Evolutionary conservation across 2,113 vertebrate species (phyloP).

Genomic region (Ptilonorhynchus violaceus): DNA sequence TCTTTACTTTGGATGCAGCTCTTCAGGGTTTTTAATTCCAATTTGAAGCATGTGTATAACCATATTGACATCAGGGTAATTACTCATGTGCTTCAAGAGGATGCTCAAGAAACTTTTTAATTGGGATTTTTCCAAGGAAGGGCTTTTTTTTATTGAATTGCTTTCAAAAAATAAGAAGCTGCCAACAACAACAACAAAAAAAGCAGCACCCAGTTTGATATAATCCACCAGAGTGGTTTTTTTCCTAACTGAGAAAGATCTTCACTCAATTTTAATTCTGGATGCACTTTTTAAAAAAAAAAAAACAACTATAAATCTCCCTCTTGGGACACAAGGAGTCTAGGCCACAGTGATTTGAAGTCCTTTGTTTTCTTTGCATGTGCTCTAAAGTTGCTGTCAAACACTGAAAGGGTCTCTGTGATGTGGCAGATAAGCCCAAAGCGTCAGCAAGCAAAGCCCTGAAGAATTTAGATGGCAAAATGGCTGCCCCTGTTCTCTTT

Average conservation of each 20-base stretch:
- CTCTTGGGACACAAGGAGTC: neutral
- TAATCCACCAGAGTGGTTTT: neutral
- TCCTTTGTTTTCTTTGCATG: constrained; percentile 1
- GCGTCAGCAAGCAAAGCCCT: neutral
- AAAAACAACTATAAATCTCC: neutral
- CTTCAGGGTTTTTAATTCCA: neutral
- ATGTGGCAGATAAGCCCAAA: constrained; percentile 25
- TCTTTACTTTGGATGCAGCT: neutral
- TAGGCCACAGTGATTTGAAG: neutral
- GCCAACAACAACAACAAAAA: neutral
- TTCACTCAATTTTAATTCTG: neutral
- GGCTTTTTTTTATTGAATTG: neutral
- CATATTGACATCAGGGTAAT: neutral
- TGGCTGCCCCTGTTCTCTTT: neutral
- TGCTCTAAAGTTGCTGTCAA: neutral
- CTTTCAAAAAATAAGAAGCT: neutral
- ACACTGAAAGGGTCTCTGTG: neutral
- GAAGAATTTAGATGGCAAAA: constrained; percentile 7
- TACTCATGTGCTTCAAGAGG: neutral
- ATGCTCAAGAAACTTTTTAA: constrained; percentile 13
- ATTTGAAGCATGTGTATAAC: neutral
- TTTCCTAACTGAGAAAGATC: neutral
- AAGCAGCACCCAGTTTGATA: neutral
- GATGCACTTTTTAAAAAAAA: neutral
- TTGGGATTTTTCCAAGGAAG: neutral